Conservation (phyloP, 2,888 invertebrate genomes). For the Stenchaetothrips biformis region DNA sequence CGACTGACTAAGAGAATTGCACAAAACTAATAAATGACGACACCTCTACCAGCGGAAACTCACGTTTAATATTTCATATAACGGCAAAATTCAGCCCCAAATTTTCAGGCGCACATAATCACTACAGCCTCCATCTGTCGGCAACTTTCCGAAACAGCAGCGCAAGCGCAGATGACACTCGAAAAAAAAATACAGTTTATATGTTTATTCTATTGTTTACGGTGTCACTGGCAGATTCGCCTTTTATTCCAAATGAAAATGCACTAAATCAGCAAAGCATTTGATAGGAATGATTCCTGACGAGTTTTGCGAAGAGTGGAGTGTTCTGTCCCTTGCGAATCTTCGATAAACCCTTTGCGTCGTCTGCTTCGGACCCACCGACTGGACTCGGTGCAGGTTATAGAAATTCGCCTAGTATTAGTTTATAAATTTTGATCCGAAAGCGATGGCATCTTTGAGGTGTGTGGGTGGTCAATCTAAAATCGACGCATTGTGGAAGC, state of each 20-base stretch:
- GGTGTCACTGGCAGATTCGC: not conserved
- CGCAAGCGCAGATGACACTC: conserved; percentile 9
- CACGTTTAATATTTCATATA: not conserved
- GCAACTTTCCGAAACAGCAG: not conserved
- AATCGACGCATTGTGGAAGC: not conserved
- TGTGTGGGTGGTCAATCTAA: not conserved
- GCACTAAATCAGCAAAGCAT: too few relatives aligned
- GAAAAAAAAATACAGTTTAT: not conserved
- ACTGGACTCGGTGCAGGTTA: too few relatives aligned
- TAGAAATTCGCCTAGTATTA: too few relatives aligned
- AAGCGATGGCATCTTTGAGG: not conserved
- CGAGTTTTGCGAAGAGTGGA: too few relatives aligned
- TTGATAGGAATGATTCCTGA: too few relatives aligned
- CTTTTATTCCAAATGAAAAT: too few relatives aligned
- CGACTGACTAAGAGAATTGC: not conserved
- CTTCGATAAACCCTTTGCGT: too few relatives aligned
- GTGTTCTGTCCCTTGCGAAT: too few relatives aligned
- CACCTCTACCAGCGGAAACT: not conserved
- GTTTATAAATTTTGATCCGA: too few relatives aligned
- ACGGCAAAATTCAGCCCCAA: not conserved
- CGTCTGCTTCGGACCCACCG: too few relatives aligned
- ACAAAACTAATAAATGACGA: not conserved
- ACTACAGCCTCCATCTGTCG: not conserved
- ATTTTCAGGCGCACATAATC: not conserved
- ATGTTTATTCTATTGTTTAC: not conserved